Evolutionary conservation across 2,888 invertebrate species (phyloP), one percentile per base, ranked within the genome.

Genomic region (Nymphalis polychloros): DNA sequence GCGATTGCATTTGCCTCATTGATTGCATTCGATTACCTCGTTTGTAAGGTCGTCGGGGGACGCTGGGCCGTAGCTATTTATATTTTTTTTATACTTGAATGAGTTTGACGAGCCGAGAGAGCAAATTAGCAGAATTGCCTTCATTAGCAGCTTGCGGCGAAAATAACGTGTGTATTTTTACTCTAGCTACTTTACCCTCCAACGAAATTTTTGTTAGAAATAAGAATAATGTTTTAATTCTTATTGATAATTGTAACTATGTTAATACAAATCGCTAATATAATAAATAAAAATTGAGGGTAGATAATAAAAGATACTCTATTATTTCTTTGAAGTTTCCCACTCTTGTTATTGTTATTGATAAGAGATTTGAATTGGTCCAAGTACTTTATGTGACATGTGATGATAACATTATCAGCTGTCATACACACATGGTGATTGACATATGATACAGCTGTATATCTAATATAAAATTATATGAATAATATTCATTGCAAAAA

Each of bases 11-110:
- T 69, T 64, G 71, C 84, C 81, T 86, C 86, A 90, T 88, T 84
- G 88, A 89, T 88, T 91, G 87, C 85, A 84, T 79, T 80, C 86
- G 85, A 86, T 84, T 84, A 86, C 86, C 83, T 82, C 78, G 75
- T 71, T 77, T 74, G 68, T 83, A 84, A 87, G 88, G 87, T 87
- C 90, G 83, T 76, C 64, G 68, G 75, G 78, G 78, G 75, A 75
- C 77, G 76, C 70, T 71, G 78, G 83, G 83, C 82, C 79, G 81
- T 75, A 76, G 78, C 84, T 90, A 90, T 88, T 88, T 87, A 84
- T 89, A 87, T 80, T 67, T 72, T n/a, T 73, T 74, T 72, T 63
- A 75, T 76, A 74, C 78, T 72, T 73, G 69, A 76, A 69, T 71
- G 63, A 63, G 46, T 68, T 76, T 75, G 71, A 66, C 73, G 76